Percentiles rank a stretch among this genome's conserved stretches.
These are phyloP conservation scores for Mastigias papua DNA, from an alignment of 30 jellyfish, hydroid and myxozoan genomes.

Conservation along the genomic window DNA sequence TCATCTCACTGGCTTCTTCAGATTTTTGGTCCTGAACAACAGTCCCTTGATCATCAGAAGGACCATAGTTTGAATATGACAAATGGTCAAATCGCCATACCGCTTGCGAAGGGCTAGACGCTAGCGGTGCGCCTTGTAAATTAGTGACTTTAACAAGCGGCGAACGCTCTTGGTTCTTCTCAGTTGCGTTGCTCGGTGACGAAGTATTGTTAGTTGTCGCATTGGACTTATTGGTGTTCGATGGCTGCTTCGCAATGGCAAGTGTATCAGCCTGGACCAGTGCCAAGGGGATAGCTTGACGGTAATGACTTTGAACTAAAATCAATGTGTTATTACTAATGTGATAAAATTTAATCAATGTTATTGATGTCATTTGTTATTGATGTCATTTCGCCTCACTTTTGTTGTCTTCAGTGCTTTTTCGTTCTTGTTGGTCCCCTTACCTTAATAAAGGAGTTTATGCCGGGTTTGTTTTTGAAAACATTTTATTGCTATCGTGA, in stretches of 20 bases:
- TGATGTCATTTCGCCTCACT: too few relatives aligned
- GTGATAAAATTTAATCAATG: too few relatives aligned
- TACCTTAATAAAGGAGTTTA: too few relatives aligned
- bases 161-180: conserved; percentile 1
- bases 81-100: conserved; percentile 45
- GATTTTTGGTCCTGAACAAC: not conserved
- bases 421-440: too few relatives aligned
- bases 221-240: conserved; percentile 65
- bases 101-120: conserved; percentile 28
- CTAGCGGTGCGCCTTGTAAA: conserved; percentile 3
- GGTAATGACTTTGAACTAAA: conserved; percentile 35
- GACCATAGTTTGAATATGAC: not conserved
- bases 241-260: conserved; percentile 84
- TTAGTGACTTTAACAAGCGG: conserved; percentile 8
- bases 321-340: not conserved
- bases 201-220: conserved; percentile 32
- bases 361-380: too few relatives aligned
- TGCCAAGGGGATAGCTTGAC: conserved; percentile 98
- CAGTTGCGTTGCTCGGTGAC: not conserved
- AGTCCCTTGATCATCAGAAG: conserved; percentile 5
- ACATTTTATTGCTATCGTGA: too few relatives aligned
- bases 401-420: too few relatives aligned
- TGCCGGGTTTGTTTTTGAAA: too few relatives aligned
- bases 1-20: not conserved
- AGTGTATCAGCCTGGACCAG: conserved; percentile 89